Evolutionary conservation across 2,797 vertebrate species (phyloP).

Genomic region (Acipenser transmontanus): DNA sequence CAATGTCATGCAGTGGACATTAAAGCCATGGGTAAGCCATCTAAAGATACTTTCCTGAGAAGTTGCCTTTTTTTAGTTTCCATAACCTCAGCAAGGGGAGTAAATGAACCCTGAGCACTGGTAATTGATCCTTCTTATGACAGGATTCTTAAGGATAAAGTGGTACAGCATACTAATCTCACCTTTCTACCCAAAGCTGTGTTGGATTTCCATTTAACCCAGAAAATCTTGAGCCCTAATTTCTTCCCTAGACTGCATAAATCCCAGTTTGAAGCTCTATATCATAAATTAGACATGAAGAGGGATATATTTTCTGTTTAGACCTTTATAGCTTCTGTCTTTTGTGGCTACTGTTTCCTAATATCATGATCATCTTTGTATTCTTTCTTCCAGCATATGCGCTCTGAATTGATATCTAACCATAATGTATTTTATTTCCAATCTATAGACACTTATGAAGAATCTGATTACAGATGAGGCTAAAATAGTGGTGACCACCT

Average conservation of each 20-base stretch:
- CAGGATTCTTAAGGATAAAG: slow-evolving; percentile 15
- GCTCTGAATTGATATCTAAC: slow-evolving; percentile 19
- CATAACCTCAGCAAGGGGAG: neutral
- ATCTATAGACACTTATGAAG: slow-evolving; percentile 20
- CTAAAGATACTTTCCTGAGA: neutral
- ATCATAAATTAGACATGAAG: slow-evolving; percentile 5
- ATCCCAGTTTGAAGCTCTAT: slow-evolving; percentile 10
- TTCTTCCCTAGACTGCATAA: slow-evolving; percentile 12
- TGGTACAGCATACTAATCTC: slow-evolving; percentile 10
- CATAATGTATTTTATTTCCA: slow-evolving; percentile 13
- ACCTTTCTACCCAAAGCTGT: slow-evolving; percentile 16
- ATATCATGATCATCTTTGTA: slow-evolving; percentile 16
- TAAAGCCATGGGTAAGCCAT: neutral
- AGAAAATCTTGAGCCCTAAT: slow-evolving; percentile 7
- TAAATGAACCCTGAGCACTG: neutral
- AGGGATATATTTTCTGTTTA: slow-evolving; percentile 2
- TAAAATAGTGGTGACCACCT: slow-evolving; percentile 8
- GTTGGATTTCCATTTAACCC: slow-evolving; percentile 13
- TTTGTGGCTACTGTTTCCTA: slow-evolving; percentile 1
- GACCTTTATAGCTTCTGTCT: slow-evolving; percentile 4
- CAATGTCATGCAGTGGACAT: neutral
- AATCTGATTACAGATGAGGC: slow-evolving; percentile 5
- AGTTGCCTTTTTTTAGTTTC: neutral
- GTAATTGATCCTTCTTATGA: slow-evolving; percentile 18
- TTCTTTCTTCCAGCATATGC: slow-evolving; percentile 16